Evolutionary conservation across 2,797 vertebrate genomes (phyloP), one percentile per base, ranked within the genome.

Genomic region (Muscicapa comitata): DNA sequence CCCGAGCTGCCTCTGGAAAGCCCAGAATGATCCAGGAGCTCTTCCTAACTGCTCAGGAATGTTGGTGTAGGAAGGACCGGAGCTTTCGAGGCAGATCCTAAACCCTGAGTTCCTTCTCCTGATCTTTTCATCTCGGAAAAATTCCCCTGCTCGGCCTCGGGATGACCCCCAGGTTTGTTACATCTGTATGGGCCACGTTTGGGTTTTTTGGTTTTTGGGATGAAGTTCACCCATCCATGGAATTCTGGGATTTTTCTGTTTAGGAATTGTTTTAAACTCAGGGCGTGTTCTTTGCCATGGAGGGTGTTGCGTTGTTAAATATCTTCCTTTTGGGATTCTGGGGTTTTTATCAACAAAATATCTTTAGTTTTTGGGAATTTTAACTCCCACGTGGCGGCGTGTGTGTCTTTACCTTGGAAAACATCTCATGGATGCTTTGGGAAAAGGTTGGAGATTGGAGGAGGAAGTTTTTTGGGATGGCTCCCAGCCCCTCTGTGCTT

Each of bases 81-180:
- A 67, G 94, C 96, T 98, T 97, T 97, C 50, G 9, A 97, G 96
- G 96, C 96, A 95, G 95, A 97, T 96, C 95, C 94, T 86, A 91
- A 97, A 97, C 90, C 93, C 63, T 73, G 83, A 90, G 96, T 75
- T 96, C 91, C 91, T 94, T 97, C 95, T 95, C 54, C 65, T 53
- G 89, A 65, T 79, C 47, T 13, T 82, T 70, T 68, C 12, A 14
- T 24, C 48, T 61, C 7, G 2, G 54, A 79, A 74, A 37, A n/a
- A 59, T 67, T 48, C 48, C 54, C 54, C 72, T 42, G 1, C 37
- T 92, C 17, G 57, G 59, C 80, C 80, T 92, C 40, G 9, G 3
- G 48, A 47, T 73, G 66, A 78, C 58, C 86, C 59, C 70, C 51
- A 24, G 63, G 33, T 85, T 70, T 50, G 37, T 33, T 70, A 33